phyloP scores from a whole-genome alignment of 1,140 invertebrate species.

The Drosophila navojoa region DNA sequence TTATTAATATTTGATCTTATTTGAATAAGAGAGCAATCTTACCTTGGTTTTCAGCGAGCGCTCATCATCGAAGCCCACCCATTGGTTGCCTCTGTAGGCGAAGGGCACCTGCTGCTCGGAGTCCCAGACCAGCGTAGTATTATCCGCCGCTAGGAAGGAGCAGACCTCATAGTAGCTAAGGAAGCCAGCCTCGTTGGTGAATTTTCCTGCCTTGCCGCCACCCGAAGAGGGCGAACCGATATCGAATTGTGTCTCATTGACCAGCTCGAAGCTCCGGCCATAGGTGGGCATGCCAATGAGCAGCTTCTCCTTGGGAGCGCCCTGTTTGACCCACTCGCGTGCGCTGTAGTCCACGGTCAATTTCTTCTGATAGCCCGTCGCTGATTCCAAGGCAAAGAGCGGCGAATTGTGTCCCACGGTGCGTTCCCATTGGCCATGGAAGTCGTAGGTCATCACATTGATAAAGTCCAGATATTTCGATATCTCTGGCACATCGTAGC shows the following conservation, averaged over 20 bases:
- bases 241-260: conserved; percentile 94
- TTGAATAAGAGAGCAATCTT: no score
- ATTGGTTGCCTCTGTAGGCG: conserved; percentile 95
- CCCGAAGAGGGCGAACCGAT: conserved; percentile 95
- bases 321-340: conserved; percentile 96
- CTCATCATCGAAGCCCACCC: conserved; percentile 98
- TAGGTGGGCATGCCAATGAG: conserved; percentile 98
- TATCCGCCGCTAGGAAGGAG: conserved; percentile 94
- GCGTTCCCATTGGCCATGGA: conserved; percentile 96
- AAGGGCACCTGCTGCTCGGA: conserved; percentile 98
- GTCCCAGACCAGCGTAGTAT: conserved; percentile 97
- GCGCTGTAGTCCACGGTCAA: conserved; percentile 95
- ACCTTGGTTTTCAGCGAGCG: conserved; percentile 96
- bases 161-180: conserved; percentile 98
- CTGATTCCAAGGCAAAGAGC: conserved; percentile 93
- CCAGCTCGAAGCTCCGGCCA: conserved; percentile 96
- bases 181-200: conserved; percentile 94
- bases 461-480: conserved; percentile 97
- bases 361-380: conserved; percentile 95
- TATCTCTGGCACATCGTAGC: conserved; percentile 97
- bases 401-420: conserved; percentile 97
- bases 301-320: conserved; percentile 97
- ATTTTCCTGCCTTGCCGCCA: conserved; percentile 92
- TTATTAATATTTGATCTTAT: no score
- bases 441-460: conserved; percentile 98